Evolutionary conservation across 2,797 vertebrate genomes (phyloP), one percentile per base, ranked within the genome.

Genomic region (Etheostoma perlongum): DNA sequence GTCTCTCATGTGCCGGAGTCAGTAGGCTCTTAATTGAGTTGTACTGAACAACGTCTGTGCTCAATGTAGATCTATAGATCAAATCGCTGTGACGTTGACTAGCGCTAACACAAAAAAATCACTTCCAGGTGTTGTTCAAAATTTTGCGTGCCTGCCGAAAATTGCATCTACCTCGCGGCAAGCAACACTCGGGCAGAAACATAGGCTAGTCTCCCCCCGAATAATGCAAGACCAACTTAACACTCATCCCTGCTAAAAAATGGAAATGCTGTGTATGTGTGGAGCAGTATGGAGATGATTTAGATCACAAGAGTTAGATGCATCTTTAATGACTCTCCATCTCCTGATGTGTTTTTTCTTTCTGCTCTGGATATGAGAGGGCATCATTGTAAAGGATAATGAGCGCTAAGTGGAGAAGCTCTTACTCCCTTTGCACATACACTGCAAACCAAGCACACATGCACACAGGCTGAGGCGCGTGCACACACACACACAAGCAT

Each of bases 361-460:
- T 71, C 76, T 75, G 60, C 71, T 84, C 54, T 82, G 71, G 40
- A 78, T 61, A 30, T 51, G 57, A 84, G 83, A 75, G 64, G 67
- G 21, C 2, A 46, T 77, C 75, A 62, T 57, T 86, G 76, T 62
- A 21, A 82, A 78, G 73, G 82, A 85, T 87, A 91, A 91, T 81
- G 72, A 90, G 73, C 71, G 4, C 52, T 55, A 73, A 82, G 78
- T 78, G 75, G 65, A 89, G 82, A 85, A 84, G 76, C 81, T 80
- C 58, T 82, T 33, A 68, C 58, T 19, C 64, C 59, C 65, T 54
- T 70, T 64, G 57, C 47, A 57, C 25, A 27, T 19, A 65, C 64
- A 57, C 80, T 49, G 25, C 10, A 11, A 57, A 40, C 46, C 46
- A 18, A 18, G 44, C 54, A 15, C 33, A 72, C 69, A 10, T 14